Evolutionary conservation across 2,888 invertebrate genomes (phyloP).

Genomic region (Noctuana brunneofusca): DNA sequence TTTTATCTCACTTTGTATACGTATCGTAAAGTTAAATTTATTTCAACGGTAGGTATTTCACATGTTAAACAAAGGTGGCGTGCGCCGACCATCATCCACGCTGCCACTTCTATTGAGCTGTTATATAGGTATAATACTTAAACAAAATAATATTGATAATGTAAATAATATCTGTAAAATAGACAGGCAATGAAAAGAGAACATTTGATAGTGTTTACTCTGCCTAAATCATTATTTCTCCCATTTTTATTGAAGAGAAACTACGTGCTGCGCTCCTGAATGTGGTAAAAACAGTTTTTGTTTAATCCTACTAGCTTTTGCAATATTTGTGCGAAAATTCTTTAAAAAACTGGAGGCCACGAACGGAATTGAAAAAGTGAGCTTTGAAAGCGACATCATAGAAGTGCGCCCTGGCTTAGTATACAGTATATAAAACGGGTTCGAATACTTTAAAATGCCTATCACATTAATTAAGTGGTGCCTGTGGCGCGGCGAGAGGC

Average conservation of each 20-base stretch:
- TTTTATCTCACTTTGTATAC: constrained; percentile 39
- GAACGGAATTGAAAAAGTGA: constrained; percentile 34
- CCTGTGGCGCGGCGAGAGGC: constrained; percentile 42
- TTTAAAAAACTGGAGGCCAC: constrained; percentile 32
- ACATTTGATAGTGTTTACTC: constrained; percentile 18
- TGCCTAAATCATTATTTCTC: constrained; percentile 25
- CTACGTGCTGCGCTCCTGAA: constrained; percentile 13
- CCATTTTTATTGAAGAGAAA: constrained; percentile 28
- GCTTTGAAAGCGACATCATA: constrained; percentile 31
- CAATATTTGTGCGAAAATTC: constrained; percentile 32
- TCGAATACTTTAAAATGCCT: constrained; percentile 39
- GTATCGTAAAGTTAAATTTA: constrained; percentile 39
- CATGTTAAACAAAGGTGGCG: constrained; percentile 30
- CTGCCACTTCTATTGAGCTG: neutral
- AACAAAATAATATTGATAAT: neutral
- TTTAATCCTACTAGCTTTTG: constrained; percentile 32
- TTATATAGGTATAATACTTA: neutral
- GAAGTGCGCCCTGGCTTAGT: constrained; percentile 24
- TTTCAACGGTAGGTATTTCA: constrained; percentile 33
- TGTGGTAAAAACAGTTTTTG: constrained; percentile 29
- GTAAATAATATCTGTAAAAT: constrained; percentile 3
- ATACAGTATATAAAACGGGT: constrained; percentile 32
- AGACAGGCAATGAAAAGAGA: constrained; percentile 2
- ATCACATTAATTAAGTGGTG: constrained; percentile 50
- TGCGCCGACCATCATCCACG: neutral